phyloP scores from a whole-genome alignment of 2,797 vertebrate genomes.

The Schizothorax lantsangensis region DNA sequence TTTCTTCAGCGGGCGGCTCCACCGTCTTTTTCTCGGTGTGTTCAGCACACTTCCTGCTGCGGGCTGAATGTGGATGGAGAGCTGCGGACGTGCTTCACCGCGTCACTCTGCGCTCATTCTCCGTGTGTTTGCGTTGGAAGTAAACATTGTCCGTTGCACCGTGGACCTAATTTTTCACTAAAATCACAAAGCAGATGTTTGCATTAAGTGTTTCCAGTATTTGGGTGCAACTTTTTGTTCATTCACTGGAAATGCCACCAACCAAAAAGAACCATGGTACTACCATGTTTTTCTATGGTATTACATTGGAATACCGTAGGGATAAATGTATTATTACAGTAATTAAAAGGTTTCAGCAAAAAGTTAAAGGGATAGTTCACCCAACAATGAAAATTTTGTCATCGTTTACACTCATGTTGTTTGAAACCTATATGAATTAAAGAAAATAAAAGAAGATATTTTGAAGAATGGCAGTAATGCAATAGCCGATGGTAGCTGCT shows the following conservation, averaged over 20 bases:
- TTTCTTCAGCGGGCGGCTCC: conserved; percentile 56
- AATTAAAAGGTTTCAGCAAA: neutral
- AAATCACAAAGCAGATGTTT: neutral
- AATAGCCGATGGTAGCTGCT: neutral
- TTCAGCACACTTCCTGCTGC: conserved; percentile 80
- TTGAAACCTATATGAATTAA: neutral
- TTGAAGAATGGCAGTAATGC: neutral
- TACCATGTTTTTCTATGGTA: neutral
- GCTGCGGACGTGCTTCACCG: conserved; percentile 60
- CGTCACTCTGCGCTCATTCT: conserved; percentile 70
- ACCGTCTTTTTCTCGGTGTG: conserved; percentile 69
- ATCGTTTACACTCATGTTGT: neutral
- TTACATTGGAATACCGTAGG: neutral
- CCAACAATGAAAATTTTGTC: neutral
- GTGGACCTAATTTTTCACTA: neutral
- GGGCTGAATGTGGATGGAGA: conserved; percentile 66
- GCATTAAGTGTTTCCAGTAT: neutral
- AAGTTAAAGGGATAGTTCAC: neutral
- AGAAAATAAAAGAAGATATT: neutral
- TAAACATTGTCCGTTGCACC: conserved; percentile 31
- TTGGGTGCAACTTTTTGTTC: neutral
- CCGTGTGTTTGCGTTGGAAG: conserved; percentile 40
- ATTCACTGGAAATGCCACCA: neutral
- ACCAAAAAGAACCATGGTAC: neutral
- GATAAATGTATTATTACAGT: neutral